Conservation (phyloP, 2,113 vertebrate species). For the Pyxicephalus adspersus region DNA sequence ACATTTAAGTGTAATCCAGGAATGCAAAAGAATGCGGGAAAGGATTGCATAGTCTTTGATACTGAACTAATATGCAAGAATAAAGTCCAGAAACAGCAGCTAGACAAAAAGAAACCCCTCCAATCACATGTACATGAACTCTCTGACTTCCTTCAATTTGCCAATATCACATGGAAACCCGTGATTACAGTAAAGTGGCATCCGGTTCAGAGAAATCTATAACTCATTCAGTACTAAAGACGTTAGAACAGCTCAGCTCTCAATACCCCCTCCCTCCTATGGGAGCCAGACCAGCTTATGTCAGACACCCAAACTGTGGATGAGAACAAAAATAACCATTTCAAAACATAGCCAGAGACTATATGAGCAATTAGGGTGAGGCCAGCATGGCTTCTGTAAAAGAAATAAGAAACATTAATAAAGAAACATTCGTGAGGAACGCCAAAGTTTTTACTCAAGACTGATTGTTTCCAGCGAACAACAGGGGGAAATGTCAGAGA, state of each 20-base stretch:
- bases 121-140: constrained; percentile 24
- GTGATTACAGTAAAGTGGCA: constrained; percentile 8
- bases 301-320: not conserved
- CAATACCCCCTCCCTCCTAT: not conserved
- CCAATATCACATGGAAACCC: constrained; percentile 26
- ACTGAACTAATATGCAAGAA: not conserved
- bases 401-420: not conserved
- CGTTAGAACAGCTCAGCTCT: constrained; percentile 4
- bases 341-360: not conserved
- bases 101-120: not conserved
- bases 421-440: not conserved
- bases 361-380: constrained; percentile 1
- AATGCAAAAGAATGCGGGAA: not conserved
- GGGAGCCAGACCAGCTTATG: not conserved
- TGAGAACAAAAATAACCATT: not conserved
- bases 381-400: not conserved
- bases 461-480: constrained; percentile 35
- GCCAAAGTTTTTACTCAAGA: constrained; percentile 28
- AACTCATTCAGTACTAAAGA: constrained; percentile 21
- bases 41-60: not conserved
- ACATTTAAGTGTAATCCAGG: too few species aligned
- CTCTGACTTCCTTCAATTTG: constrained; percentile 13
- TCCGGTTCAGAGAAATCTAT: not conserved
- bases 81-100: not conserved
- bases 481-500: constrained; percentile 59